Evolutionary conservation across 2,797 vertebrate genomes (phyloP).

Genomic region (Chlorospingus semifuscus): DNA sequence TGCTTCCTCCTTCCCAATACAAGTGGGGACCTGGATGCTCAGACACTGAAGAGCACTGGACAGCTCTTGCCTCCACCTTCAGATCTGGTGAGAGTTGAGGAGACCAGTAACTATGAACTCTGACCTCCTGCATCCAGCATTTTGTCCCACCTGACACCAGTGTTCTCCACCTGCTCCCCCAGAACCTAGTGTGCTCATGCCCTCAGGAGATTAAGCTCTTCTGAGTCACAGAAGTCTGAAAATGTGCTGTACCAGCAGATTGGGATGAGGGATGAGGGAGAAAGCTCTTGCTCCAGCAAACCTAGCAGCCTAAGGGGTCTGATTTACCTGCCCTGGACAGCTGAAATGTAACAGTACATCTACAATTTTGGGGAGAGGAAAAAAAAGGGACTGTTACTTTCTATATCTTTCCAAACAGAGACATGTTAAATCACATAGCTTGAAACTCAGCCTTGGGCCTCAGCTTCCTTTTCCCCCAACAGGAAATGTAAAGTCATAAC

Average conservation of each 20-base stretch:
- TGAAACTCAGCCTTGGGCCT: not conserved
- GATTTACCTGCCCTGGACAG: not conserved
- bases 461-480: not conserved
- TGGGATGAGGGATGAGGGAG: not conserved
- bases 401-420: not conserved
- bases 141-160: not conserved
- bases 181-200: not conserved
- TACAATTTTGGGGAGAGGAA: not conserved
- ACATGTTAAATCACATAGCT: not conserved
- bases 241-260: not conserved
- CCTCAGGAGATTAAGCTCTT: not conserved
- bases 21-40: not conserved
- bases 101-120: not conserved
- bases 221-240: not conserved
- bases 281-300: not conserved
- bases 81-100: not conserved
- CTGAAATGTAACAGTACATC: not conserved
- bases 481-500: not conserved
- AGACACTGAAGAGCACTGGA: not conserved
- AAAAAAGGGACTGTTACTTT: not conserved
- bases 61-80: not conserved
- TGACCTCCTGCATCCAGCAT: not conserved
- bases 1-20: not conserved
- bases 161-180: fast-evolving
- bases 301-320: not conserved